phyloP scores from a whole-genome alignment of 2,797 vertebrate species.

The Sebastes nivosus region DNA sequence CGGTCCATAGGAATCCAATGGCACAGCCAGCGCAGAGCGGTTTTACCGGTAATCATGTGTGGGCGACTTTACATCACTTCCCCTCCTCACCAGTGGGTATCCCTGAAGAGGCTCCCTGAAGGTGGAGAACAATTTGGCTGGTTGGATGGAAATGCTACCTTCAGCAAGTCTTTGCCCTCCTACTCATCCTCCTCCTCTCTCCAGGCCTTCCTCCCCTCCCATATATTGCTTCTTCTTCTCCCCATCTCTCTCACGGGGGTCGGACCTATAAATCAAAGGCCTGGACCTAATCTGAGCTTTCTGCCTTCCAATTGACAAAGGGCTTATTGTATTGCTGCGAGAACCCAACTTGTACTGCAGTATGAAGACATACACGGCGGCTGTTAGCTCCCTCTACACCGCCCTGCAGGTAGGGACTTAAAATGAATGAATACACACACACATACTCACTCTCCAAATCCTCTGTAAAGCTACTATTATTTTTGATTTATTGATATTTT shows the following conservation, averaged over 20 bases:
- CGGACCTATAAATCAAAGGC: constrained; percentile 44
- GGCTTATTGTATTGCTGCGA: constrained; percentile 73
- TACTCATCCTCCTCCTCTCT: not conserved
- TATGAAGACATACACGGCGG: constrained; percentile 73
- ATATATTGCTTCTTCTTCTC: constrained; percentile 21
- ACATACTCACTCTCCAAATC: not conserved
- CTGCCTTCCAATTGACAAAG: constrained; percentile 73
- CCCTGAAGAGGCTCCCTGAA: not conserved
- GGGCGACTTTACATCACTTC: not conserved
- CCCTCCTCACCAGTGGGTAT: not conserved
- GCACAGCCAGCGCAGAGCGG: too few species aligned
- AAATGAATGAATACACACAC: not conserved
- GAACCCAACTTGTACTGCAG: constrained; percentile 77
- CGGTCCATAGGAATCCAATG: too few species aligned
- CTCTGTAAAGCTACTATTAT: not conserved
- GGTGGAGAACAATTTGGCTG: not conserved
- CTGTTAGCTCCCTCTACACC: constrained; percentile 69
- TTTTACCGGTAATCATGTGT: too few species aligned
- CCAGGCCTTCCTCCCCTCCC: not conserved
- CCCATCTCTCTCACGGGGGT: constrained; percentile 15
- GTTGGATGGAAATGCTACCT: constrained; percentile 24
- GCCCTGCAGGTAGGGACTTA: constrained; percentile 76
- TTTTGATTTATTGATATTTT: constrained; percentile 45
- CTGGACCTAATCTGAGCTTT: constrained; percentile 52
- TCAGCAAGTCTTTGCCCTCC: constrained; percentile 30